Evolutionary conservation across 1,140 invertebrate genomes (phyloP).

Genomic region (Brevipalpus yothersi): DNA sequence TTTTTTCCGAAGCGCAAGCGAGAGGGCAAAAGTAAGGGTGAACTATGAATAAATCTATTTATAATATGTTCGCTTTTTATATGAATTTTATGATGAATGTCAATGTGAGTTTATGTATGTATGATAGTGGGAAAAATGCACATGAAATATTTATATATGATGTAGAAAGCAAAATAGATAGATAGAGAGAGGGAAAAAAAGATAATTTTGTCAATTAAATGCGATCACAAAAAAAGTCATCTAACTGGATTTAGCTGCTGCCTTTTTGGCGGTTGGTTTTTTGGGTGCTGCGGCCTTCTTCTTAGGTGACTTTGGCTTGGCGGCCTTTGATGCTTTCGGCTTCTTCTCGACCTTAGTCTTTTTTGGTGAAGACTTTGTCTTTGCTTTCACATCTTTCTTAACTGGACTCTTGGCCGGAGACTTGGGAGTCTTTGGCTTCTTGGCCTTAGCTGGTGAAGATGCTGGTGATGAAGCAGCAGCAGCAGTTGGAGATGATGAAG

Average conservation of each 20-base stretch:
- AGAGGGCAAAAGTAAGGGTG: too few relatives aligned
- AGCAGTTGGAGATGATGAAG: background rate
- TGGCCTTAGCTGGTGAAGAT: background rate
- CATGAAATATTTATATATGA: background rate
- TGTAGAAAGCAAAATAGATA: background rate
- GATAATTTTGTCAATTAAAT: background rate
- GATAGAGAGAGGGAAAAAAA: background rate
- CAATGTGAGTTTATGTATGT: too few relatives aligned
- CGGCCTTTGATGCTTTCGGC: constrained; percentile 1
- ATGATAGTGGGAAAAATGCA: too few relatives aligned
- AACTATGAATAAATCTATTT: too few relatives aligned
- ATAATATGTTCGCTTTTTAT: too few relatives aligned
- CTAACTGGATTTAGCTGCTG: constrained; percentile 7
- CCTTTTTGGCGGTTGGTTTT: constrained; percentile 9
- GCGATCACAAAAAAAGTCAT: background rate
- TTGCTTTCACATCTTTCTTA: background rate
- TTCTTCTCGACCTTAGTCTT: constrained; percentile 2
- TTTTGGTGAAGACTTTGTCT: background rate
- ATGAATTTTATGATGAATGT: too few relatives aligned
- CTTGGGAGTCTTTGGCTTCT: constrained; percentile 8
- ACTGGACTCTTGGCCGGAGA: background rate
- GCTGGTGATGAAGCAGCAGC: background rate
- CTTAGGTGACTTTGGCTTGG: constrained; percentile 7
- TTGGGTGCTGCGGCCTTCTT: constrained; percentile 4
- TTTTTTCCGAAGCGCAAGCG: too few relatives aligned